Evolutionary conservation across 30 jellyfish, hydroid and myxozoan species (phyloP).

Genomic region (Turritopsis rubra): DNA sequence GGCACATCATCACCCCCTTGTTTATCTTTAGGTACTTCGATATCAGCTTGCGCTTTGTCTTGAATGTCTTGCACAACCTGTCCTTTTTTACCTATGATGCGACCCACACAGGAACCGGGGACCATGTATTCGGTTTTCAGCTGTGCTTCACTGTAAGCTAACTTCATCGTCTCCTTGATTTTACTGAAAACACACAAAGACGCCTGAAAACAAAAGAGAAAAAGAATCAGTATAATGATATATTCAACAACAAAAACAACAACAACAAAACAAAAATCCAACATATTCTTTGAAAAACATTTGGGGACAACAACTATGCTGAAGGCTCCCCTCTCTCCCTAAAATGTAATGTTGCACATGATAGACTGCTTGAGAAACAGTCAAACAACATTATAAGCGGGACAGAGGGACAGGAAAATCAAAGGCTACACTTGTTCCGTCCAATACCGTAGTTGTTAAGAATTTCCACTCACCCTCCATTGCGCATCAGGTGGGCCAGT

Average conservation of each 20-base stretch:
- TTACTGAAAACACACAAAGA: constrained; percentile 85
- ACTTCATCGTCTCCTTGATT: constrained; percentile 69
- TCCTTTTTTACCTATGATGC: constrained; percentile 92
- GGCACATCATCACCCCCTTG: constrained; percentile 98
- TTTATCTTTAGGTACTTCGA: constrained; percentile 97
- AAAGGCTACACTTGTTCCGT: no score
- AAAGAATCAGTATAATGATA: no score
- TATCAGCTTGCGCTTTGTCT: constrained; percentile 85
- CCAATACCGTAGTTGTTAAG: neutral
- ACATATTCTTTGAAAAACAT: no score
- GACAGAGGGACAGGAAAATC: no score
- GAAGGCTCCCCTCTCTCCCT: no score
- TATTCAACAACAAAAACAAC: neutral
- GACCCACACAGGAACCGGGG: constrained; percentile 87
- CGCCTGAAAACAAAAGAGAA: constrained; percentile 38
- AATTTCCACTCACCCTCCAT: constrained; percentile 58
- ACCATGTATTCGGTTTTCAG: constrained; percentile 78
- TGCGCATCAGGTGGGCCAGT: constrained; percentile 93
- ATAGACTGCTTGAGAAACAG: no score
- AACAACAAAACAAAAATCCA: no score
- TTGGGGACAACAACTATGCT: no score
- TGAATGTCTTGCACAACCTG: constrained; percentile 92
- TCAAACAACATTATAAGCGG: no score
- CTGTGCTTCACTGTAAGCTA: constrained; percentile 80
- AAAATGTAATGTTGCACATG: no score